Evolutionary conservation across 30 jellyfish, hydroid and myxozoan genomes (phyloP), one percentile per base, ranked within the genome.

Genomic region (Morbakka virulenta): DNA sequence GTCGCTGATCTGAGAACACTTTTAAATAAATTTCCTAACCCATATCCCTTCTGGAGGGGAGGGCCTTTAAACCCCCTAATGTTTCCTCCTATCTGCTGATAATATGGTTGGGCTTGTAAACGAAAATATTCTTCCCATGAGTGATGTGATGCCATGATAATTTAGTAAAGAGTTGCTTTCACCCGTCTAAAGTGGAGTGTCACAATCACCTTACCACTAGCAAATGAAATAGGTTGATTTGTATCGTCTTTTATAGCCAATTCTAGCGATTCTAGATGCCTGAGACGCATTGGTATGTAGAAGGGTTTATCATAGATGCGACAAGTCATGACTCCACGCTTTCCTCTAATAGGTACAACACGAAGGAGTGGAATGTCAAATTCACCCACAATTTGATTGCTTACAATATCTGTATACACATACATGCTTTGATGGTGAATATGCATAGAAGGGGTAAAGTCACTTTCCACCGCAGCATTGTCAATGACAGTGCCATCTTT

Each of bases 191-290:
- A 72, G 17, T n/a, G 29, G 4, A 50, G 83, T 35, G 84, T 72
- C 11, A 52, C 63, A 2, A 51, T 51, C 65, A 20, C 4, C 66
- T 21, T 24, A 11, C 85, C 85, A 4, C 24, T 6, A 21, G 50
- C 85, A 51, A 72, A 50, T 72, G 85, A 48, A 14, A 74, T 28
- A 25, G 30, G 27, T 31, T 74, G 48, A 22, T 81, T 81, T 50
- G 61, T 27, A 12, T 50, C 86, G 34, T 32, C 71, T 61, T 64
- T 74, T 74, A 74, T 25, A 71, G 47, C 14, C 23, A 71, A 36
- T 71, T 35, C 83, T 34, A 48, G 47, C n/a, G 78, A 25, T 34
- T 71, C 78, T 35, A 71, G 47, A 14, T 48, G 77, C 2, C 33
- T 34, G 26, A 12, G 78, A 71, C 83, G 47, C 23, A 71, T 11